Base-by-base conservation (phyloP, 2,888 invertebrate species). In the Gortyna flavago region DNA sequence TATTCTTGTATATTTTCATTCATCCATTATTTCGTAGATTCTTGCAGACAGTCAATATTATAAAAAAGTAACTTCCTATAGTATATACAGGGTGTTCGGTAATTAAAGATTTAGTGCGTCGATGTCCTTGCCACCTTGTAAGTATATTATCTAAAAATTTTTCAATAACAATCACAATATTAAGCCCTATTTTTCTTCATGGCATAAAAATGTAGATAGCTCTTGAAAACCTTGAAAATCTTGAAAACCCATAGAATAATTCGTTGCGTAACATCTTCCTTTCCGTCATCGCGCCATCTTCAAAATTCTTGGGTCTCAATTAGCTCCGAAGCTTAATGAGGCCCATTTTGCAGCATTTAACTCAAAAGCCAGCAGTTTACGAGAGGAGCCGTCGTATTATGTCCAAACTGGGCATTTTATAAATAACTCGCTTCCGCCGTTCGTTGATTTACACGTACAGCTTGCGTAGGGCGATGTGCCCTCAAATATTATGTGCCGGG, bases 371-470 rank as follows among this genome's bases (percentile, higher is more conserved):
- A 76, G 67, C 71, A 70, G 44, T 83, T 78, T 69, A 79, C 71
- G 59, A 72, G 70, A 61, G 41, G 38, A 72, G 54, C 75, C 38
- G 70, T 73, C 86, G 86, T 73, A 86, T 84, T 86, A 84, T 68
- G 84, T 86, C 84, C 72, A 84, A 84, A 86, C 75, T 75, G 75
- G 75, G 61, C 32, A 86, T 73, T 86, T 83, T 79, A 75, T 72
- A 86, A 84, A 84, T 84, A 84, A 86, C 84, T 80, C 64, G 86
- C 65, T 75, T 75, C 84, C 86, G 84, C 57, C 67, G 86, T 54
- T 78, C 18, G 81, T 83, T 84, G 72, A 80, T 84, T 80, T 84
- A 80, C 69, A 61, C 51, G n/a, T 44, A 83, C 84, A 84, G 84
- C 86, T 84, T 84, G 86, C 86, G 59, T 62, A 83, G 83, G 83